Percentiles rank a stretch among this genome's conserved stretches.
phyloP scores from a whole-genome alignment of 1,140 invertebrate genomes.

The Phymastichus coffea region DNA sequence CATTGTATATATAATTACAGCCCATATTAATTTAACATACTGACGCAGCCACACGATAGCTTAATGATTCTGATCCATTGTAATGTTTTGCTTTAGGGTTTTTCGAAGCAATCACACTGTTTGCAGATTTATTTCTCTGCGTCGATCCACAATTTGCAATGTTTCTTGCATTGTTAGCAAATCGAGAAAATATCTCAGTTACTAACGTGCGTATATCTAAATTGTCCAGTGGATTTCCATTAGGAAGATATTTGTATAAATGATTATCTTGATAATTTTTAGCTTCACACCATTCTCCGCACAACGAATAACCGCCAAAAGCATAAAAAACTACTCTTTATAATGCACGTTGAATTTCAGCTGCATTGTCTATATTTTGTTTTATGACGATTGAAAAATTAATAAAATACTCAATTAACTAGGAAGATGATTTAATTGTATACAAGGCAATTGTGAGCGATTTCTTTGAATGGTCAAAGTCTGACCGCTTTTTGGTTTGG shows the following conservation, averaged over 20 bases:
- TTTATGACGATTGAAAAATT: neutral
- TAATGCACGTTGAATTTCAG: neutral
- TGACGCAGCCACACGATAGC: conserved; percentile 18
- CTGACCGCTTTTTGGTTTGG: neutral
- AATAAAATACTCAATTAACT: conserved; percentile 2
- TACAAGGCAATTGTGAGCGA: neutral
- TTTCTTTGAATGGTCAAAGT: neutral
- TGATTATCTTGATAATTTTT: neutral
- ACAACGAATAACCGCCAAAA: neutral
- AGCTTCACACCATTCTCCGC: neutral
- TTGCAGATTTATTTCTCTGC: conserved; percentile 23
- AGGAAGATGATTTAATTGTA: neutral
- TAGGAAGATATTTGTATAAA: neutral
- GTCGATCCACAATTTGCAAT: conserved; percentile 20
- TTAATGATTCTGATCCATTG: conserved; percentile 22
- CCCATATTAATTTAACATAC: conserved; percentile 25
- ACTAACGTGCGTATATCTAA: neutral
- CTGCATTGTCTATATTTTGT: neutral
- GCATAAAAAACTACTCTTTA: neutral
- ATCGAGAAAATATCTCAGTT: neutral
- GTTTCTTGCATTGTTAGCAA: conserved; percentile 16
- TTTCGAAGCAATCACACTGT: conserved; percentile 14
- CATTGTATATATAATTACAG: neutral
- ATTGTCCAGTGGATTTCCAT: neutral
- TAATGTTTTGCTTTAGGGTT: conserved; percentile 21